Evolutionary conservation across 2,888 invertebrate species (phyloP).

Genomic region (Eurois occulta): DNA sequence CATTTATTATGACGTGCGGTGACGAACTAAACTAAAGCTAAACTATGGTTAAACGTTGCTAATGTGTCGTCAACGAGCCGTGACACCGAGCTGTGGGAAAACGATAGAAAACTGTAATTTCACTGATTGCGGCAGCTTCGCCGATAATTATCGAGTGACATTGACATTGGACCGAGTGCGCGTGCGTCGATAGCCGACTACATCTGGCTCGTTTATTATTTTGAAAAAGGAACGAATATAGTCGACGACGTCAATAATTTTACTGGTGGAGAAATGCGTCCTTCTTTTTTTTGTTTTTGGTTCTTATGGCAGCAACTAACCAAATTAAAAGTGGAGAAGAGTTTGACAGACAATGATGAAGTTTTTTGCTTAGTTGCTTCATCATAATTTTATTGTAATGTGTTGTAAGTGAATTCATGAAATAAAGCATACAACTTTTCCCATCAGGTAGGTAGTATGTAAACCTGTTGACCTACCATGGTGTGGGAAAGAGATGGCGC

Average conservation of each 20-base stretch:
- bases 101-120: constrained; percentile 74
- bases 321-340: not conserved
- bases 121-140: constrained; percentile 73
- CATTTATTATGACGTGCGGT: constrained; percentile 28
- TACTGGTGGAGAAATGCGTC: not conserved
- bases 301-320: not conserved
- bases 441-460: too few species aligned
- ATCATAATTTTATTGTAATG: too few species aligned
- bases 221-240: not conserved
- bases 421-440: too few species aligned
- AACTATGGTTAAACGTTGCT: constrained; percentile 36
- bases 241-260: not conserved
- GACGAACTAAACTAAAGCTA: constrained; percentile 21
- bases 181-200: not conserved
- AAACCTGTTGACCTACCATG: too few species aligned
- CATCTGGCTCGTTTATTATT: not conserved
- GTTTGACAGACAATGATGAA: not conserved
- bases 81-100: constrained; percentile 65
- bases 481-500: too few species aligned
- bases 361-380: not conserved
- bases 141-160: constrained; percentile 70
- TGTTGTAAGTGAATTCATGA: too few species aligned
- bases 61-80: constrained; percentile 60
- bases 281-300: not conserved
- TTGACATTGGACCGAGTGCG: constrained; percentile 68